These are phyloP conservation scores for Brevipalpus yothersi DNA, from an alignment of 1,140 invertebrate genomes.

Conservation along the genomic window DNA sequence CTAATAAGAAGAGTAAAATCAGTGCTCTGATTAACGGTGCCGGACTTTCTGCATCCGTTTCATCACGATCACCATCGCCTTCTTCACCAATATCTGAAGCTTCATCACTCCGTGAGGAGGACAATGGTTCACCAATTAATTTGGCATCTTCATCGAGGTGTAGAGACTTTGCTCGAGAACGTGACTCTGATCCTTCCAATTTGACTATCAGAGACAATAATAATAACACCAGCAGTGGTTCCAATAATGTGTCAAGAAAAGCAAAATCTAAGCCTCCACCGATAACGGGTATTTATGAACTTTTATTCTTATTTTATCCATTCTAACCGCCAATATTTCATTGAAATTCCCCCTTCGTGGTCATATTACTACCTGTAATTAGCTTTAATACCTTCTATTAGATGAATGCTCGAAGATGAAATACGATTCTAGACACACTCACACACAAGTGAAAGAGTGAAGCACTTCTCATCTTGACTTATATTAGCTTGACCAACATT, in stretches of 20 bases:
- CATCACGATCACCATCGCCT: slow-evolving; percentile 6
- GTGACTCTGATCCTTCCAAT: slow-evolving; percentile 6
- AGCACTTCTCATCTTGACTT: neutral
- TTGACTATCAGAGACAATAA: neutral
- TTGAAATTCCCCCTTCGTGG: neutral
- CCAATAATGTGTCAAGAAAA: slow-evolving; percentile 3
- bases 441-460: too few species aligned
- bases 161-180: neutral
- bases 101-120: neutral
- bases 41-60: neutral
- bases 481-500: neutral
- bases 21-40: neutral
- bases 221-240: neutral
- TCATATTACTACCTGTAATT: too few species aligned
- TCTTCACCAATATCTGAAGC: neutral
- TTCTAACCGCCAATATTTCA: neutral
- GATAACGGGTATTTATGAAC: slow-evolving; percentile 8
- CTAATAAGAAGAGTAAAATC: slow-evolving; percentile 3
- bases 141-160: neutral
- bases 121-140: neutral
- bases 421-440: too few species aligned
- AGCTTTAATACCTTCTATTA: too few species aligned
- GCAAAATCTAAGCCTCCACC: slow-evolving; percentile 15
- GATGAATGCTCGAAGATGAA: too few species aligned
- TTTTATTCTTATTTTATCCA: neutral